Base-by-base conservation (phyloP, 2,888 invertebrate species). In the Lordiphosa andalusiaca region DNA sequence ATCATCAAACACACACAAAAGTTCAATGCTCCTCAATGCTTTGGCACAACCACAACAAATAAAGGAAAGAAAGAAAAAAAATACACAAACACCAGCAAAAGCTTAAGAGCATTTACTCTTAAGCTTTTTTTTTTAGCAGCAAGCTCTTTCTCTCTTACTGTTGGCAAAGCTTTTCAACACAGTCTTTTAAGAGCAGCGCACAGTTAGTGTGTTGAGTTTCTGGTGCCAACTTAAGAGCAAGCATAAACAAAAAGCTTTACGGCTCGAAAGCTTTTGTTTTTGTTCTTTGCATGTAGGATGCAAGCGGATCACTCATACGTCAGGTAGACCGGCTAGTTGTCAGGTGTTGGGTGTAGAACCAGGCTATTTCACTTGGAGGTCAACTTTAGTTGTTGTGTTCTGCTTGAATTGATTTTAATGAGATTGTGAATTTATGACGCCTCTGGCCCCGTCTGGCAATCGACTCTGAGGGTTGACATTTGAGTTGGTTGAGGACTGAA, bases 121-220 rank as follows among this genome's bases (percentile, higher is more conserved):
- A 9, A 47, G 44, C 41, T 41, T 41, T 40, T 40, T 13, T n/a
- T n/a, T n/a, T n/a, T n/a, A n/a, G n/a, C n/a, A n/a, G 10, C 1
- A 12, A 1, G 19, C 19, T 4, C 5, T 2, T 38, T 38, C 37
- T 2, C 44, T 38, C 37, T 50, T 37, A 21, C 10, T n/a, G 30
- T 3, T 23, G 1, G 7, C 4, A 0, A 25, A 82, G 80, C 80
- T 80, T 80, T 77, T 71, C 78, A 81, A 76, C 81, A 80, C 72
- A 69, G 9, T 10, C 39, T 56, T 52, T 2, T 1, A 56, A 66
- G 59, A 61, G 61, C 25, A 36, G 16, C 16, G 16, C 16, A 16
- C 16, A 16, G 1, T 1, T 16, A 6, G 21, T 54, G 66, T 77
- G 74, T 70, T 77, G 78, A 73, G 42, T 74, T 70, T 57, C n/a